Percentiles rank a stretch among this genome's conserved stretches.
Conservation (phyloP, 2,797 vertebrate genomes). For the Sternotherus odoratus region DNA sequence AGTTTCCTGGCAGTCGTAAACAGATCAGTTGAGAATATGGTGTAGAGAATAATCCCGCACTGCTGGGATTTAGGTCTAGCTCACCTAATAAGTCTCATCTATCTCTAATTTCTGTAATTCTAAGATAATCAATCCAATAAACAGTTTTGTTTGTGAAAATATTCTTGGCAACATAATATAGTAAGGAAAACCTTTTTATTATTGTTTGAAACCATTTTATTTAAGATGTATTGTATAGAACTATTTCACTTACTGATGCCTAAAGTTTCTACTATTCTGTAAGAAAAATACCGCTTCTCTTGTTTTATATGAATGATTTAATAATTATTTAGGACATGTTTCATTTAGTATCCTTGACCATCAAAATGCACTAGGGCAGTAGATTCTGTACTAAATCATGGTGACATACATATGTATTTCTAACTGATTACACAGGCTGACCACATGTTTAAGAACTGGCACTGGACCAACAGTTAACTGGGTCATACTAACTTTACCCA, state of each 20-base stretch:
- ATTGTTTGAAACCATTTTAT: neutral
- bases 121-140: neutral
- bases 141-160: neutral
- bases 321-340: neutral
- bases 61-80: neutral
- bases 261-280: neutral
- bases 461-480: neutral
- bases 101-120: neutral
- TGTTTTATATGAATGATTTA: neutral
- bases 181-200: neutral
- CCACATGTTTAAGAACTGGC: neutral
- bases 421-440: neutral
- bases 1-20: neutral
- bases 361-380: neutral
- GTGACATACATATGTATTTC: neutral
- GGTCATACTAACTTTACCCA: neutral
- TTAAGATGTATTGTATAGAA: neutral
- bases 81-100: neutral
- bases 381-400: neutral
- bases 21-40: neutral
- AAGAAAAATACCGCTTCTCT: neutral
- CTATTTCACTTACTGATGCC: neutral
- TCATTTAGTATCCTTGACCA: neutral
- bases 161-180: neutral
- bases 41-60: neutral